Percentiles rank a stretch among this genome's conserved stretches.
Evolutionary conservation across 2,888 invertebrate species (phyloP).

Genomic region (Scaptomyza polygonia): DNA sequence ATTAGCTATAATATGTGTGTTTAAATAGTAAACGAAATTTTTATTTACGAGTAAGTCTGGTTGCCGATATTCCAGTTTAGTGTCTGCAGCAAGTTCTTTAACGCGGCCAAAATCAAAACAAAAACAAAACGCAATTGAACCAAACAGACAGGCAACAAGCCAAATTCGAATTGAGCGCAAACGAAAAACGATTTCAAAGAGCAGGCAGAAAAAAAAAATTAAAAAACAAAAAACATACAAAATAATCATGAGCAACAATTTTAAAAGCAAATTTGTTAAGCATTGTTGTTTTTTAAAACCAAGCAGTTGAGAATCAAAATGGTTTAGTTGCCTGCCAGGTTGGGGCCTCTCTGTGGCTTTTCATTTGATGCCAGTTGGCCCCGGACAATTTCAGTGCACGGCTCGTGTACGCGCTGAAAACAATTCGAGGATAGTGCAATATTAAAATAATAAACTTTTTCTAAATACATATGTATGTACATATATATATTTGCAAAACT

Average conservation of each 20-base stretch:
- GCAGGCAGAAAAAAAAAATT: slow-evolving; percentile 10
- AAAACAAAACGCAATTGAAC: slow-evolving; percentile 33
- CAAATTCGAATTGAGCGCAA: slow-evolving; percentile 55
- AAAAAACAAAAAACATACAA: slow-evolving; percentile 23
- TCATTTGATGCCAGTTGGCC: slow-evolving; percentile 69
- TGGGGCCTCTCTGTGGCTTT: slow-evolving; percentile 55
- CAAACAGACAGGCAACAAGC: slow-evolving; percentile 33
- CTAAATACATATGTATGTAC: slow-evolving; percentile 2
- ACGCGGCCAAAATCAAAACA: slow-evolving; percentile 55
- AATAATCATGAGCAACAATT: slow-evolving; percentile 52
- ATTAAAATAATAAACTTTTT: slow-evolving; percentile 19
- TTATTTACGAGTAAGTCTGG: slow-evolving; percentile 61
- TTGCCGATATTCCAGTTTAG: slow-evolving; percentile 53
- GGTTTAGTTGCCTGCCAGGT: slow-evolving; percentile 43
- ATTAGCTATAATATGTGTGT: slow-evolving; percentile 56
- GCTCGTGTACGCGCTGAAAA: slow-evolving; percentile 55
- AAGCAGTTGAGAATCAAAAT: slow-evolving; percentile 55
- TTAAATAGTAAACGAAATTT: slow-evolving; percentile 51
- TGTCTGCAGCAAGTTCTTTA: slow-evolving; percentile 67
- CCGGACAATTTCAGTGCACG: slow-evolving; percentile 77
- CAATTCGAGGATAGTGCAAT: slow-evolving; percentile 47
- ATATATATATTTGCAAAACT: slow-evolving; percentile 43
- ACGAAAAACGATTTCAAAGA: slow-evolving; percentile 36
- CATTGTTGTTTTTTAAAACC: slow-evolving; percentile 60
- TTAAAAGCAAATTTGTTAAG: slow-evolving; percentile 58